These are phyloP conservation scores for Microctonus aethiopoides DNA, from an alignment of 2,888 invertebrate genomes.

Conservation along the genomic window DNA sequence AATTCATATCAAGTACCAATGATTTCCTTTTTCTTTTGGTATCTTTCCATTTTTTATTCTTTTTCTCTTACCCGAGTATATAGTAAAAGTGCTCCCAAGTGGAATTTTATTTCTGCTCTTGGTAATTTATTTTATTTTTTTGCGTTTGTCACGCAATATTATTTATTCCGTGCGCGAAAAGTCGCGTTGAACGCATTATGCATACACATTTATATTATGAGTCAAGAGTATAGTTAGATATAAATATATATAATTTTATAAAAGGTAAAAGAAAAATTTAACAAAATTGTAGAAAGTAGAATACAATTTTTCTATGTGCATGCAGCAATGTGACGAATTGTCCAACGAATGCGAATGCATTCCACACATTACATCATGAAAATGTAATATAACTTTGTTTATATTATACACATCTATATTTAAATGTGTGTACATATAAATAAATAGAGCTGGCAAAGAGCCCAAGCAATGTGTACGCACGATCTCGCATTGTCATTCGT, in stretches of 20 bases:
- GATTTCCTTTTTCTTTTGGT: not conserved
- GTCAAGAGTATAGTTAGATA: conserved; percentile 4
- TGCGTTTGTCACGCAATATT: conserved; percentile 33
- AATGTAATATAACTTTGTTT: conserved; percentile 46
- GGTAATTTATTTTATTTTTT: conserved; percentile 23
- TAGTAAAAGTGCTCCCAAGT: not conserved
- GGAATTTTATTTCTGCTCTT: conserved; percentile 14
- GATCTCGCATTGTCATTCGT: conserved; percentile 58
- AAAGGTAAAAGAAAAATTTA: conserved; percentile 15
- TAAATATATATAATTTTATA: not conserved
- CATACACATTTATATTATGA: conserved; percentile 38
- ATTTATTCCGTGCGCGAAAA: conserved; percentile 32
- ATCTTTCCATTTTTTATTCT: not conserved
- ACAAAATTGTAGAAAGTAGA: conserved; percentile 12
- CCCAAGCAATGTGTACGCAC: conserved; percentile 46
- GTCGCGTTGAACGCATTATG: conserved; percentile 17
- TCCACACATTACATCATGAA: conserved; percentile 40
- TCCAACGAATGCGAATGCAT: conserved; percentile 23
- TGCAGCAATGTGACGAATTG: conserved; percentile 36
- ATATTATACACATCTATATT: not conserved
- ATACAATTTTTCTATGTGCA: conserved; percentile 32
- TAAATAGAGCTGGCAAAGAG: conserved; percentile 3
- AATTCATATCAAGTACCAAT: conserved; percentile 5
- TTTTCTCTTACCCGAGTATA: not conserved
- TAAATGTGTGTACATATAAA: not conserved